phyloP scores from a whole-genome alignment of 2,888 invertebrate species.

The Erebia palarica region DNA sequence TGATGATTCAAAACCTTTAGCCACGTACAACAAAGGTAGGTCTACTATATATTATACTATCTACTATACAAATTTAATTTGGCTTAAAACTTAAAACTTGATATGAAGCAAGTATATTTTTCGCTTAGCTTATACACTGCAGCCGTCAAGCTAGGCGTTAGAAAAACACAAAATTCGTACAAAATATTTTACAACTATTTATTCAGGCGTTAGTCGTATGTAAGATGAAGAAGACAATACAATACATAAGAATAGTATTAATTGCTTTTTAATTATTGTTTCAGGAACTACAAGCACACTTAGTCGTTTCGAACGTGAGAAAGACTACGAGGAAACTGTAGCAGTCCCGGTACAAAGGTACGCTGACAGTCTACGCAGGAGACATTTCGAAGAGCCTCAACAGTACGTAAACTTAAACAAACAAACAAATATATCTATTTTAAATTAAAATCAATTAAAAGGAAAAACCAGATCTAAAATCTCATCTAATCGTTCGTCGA shows the following conservation, averaged over 20 bases:
- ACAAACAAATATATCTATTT: background rate
- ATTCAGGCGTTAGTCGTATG: background rate
- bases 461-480: background rate
- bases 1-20: constrained; percentile 21
- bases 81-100: too few species aligned
- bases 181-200: too few species aligned
- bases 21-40: constrained; percentile 26
- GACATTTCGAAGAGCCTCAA: constrained; percentile 68
- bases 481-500: background rate
- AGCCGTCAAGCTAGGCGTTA: too few species aligned
- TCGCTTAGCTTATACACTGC: too few species aligned
- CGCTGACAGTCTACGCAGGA: constrained; percentile 78
- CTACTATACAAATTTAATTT: too few species aligned
- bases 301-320: constrained; percentile 79
- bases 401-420: constrained; percentile 51
- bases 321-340: constrained; percentile 83
- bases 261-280: constrained; percentile 1
- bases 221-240: background rate
- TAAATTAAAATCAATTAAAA: background rate
- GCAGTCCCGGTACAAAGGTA: constrained; percentile 80
- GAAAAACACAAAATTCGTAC: too few species aligned
- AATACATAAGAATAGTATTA: background rate
- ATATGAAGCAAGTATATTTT: too few species aligned
- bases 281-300: constrained; percentile 52
- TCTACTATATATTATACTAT: background rate